A percentile compares a stretch with the other conserved stretches of the same genome.
phyloP scores from a whole-genome alignment of 2,797 vertebrate species.

The Heteromormyrus szaboi region DNA sequence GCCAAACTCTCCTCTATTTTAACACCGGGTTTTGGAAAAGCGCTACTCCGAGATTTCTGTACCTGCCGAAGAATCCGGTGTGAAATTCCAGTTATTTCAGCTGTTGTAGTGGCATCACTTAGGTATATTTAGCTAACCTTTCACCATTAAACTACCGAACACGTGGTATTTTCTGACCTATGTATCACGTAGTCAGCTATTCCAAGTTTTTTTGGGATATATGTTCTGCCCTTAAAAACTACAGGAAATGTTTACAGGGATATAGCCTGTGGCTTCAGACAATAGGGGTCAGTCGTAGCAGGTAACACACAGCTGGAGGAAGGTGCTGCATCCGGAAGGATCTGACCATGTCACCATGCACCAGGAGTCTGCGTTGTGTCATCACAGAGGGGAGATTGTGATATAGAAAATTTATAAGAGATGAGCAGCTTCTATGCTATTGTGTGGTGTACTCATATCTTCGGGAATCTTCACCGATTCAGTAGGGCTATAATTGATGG shows the following conservation, averaged over 20 bases:
- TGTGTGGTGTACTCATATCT: not conserved
- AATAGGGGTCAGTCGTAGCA: not conserved
- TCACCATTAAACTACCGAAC: not conserved
- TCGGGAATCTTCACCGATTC: not conserved
- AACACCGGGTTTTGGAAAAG: not conserved
- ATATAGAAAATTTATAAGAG: not conserved
- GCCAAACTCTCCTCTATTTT: conserved; percentile 7
- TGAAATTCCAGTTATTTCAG: not conserved
- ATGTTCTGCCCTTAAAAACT: not conserved
- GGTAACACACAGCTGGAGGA: not conserved
- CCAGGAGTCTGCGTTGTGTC: not conserved
- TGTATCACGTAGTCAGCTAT: not conserved
- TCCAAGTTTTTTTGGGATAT: not conserved
- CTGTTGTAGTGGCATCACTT: not conserved
- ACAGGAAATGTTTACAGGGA: not conserved
- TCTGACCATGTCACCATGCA: not conserved
- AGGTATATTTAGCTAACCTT: not conserved
- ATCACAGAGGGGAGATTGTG: not conserved
- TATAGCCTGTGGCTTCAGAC: not conserved
- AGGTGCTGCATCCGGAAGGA: not conserved
- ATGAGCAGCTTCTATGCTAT: not conserved
- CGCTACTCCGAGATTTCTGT: not conserved
- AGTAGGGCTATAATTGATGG: not conserved
- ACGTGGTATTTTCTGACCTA: not conserved
- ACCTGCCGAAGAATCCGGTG: not conserved